These are phyloP conservation scores for Rhipidura dahli DNA, from an alignment of 2,113 vertebrate species.

Conservation along the genomic window DNA sequence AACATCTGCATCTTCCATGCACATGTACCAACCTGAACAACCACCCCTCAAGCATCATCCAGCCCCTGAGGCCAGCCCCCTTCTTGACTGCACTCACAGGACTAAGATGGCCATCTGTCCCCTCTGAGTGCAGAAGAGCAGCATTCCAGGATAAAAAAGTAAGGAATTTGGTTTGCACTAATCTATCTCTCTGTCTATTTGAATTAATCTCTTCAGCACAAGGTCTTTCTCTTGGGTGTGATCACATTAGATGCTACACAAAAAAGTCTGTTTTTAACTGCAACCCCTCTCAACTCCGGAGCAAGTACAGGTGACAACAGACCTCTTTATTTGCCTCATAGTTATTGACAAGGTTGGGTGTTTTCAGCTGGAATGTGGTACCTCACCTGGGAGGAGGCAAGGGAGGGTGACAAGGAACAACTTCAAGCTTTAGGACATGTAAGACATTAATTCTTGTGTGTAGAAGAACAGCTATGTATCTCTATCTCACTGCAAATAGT, in stretches of 20 bases:
- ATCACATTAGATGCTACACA: not conserved
- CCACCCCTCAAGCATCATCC: not conserved
- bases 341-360: not conserved
- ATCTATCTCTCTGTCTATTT: not conserved
- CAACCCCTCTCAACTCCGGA: not conserved
- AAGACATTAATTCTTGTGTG: not conserved
- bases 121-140: not conserved
- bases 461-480: not conserved
- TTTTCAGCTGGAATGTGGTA: not conserved
- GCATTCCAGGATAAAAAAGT: not conserved
- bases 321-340: not conserved
- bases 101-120: not conserved
- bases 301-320: not conserved
- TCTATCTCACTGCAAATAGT: not conserved
- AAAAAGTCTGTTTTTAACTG: not conserved
- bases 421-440: not conserved
- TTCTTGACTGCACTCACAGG: not conserved
- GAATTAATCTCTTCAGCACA: not conserved
- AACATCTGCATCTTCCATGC: not conserved
- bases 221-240: not conserved
- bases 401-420: not conserved
- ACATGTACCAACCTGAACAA: rapidly evolving
- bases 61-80: rapidly evolving
- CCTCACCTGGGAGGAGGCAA: not conserved
- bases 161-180: not conserved